These are phyloP conservation scores for Neodon shergylaensis DNA, from an alignment of 2,113 vertebrate species.

Conservation along the genomic window DNA sequence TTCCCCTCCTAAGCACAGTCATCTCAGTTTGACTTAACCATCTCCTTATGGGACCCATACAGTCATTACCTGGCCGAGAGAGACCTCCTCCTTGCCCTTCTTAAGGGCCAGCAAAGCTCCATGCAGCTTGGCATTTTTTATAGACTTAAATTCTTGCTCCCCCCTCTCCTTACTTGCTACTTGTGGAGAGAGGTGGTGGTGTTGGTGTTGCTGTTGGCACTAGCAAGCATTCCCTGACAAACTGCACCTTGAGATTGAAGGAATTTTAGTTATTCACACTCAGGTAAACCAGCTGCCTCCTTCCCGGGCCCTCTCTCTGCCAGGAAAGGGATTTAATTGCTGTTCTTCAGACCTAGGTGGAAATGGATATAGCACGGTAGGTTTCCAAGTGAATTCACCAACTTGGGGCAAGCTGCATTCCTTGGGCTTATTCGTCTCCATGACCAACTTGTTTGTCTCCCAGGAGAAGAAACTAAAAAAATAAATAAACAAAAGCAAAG, in stretches of 20 bases:
- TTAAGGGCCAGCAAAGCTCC: neutral
- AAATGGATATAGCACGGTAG: no score
- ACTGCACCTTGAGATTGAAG: slow-evolving; percentile 29
- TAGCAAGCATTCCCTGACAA: slow-evolving; percentile 29
- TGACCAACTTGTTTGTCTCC: slow-evolving; percentile 52
- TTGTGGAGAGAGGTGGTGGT: neutral
- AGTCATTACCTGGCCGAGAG: slow-evolving; percentile 85
- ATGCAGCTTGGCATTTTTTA: slow-evolving; percentile 15
- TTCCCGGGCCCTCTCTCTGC: neutral
- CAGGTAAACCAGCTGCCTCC: slow-evolving; percentile 41
- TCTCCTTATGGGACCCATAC: slow-evolving; percentile 86
- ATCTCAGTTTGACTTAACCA: slow-evolving; percentile 88
- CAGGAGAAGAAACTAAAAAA: slow-evolving; percentile 44
- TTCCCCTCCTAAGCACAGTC: slow-evolving; percentile 86
- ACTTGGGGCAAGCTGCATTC: neutral
- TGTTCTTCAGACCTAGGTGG: neutral
- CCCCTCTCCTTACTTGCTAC: slow-evolving; percentile 2
- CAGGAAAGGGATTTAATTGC: neutral
- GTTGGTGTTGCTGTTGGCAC: neutral
- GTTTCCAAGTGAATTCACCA: neutral
- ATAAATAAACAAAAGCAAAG: slow-evolving; percentile 33
- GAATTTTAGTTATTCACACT: slow-evolving; percentile 40
- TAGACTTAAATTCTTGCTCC: slow-evolving; percentile 50
- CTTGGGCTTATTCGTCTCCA: neutral
- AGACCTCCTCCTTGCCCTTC: slow-evolving; percentile 76